Evolutionary conservation across 23 tunicate species (phyloP).

Genomic region (Ascidia mentula): DNA sequence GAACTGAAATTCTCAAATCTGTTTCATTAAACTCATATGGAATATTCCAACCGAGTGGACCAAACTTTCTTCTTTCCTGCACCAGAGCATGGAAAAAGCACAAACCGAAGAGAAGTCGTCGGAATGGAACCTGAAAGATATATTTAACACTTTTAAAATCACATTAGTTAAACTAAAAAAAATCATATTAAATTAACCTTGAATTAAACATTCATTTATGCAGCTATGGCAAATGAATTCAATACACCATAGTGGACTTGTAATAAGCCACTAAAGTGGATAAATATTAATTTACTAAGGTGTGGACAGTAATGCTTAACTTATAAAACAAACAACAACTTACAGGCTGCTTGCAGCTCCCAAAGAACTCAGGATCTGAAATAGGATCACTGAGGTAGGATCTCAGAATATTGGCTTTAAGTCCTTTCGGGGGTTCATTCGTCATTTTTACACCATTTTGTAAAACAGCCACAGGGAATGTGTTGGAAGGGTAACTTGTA

Average conservation of each 20-base stretch:
- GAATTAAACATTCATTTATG: too few relatives aligned
- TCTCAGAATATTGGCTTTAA: conserved; percentile 83
- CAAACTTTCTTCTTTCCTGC: conserved; percentile 96
- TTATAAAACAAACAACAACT: too few relatives aligned
- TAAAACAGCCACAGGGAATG: conserved; percentile 89
- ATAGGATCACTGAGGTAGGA: conserved; percentile 97
- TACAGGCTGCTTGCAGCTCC: conserved; percentile 89
- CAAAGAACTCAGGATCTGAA: conserved; percentile 94
- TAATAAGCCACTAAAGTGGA: too few relatives aligned
- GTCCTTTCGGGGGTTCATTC: conserved; percentile 96
- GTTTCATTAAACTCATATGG: conserved; percentile 99
- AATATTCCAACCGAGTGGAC: conserved; percentile 99
- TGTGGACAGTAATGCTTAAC: too few relatives aligned
- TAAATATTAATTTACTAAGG: too few relatives aligned
- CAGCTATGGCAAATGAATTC: too few relatives aligned
- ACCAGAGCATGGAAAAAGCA: conserved; percentile 99
- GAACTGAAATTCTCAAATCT: conserved; percentile 90
- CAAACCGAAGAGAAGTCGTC: conserved; percentile 71
- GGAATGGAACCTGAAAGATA: conserved; percentile 12
- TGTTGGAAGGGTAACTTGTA: conserved; percentile 92
- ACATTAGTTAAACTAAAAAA: too few relatives aligned
- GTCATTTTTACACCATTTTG: conserved; percentile 99
- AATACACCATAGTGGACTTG: too few relatives aligned
- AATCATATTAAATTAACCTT: too few relatives aligned
- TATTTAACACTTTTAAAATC: too few relatives aligned